Evolutionary conservation across 1,140 invertebrate species (phyloP).

Genomic region (Zeugodacus cucurbitae): DNA sequence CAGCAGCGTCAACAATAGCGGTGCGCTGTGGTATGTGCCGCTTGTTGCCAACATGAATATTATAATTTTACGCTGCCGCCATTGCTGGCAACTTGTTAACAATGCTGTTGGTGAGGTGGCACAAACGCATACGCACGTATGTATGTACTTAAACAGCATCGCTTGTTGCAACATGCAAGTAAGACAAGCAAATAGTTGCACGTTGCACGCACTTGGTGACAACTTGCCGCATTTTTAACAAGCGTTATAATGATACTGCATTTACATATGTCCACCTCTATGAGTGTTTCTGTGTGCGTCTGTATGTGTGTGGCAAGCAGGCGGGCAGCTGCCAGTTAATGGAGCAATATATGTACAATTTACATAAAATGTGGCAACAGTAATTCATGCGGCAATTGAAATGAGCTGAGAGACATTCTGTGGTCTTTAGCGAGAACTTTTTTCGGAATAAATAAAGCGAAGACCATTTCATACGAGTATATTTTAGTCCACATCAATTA

Average conservation of each 20-base stretch:
- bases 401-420: not conserved
- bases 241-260: not conserved
- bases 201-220: conserved; percentile 14
- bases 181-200: conserved; percentile 6
- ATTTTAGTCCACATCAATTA: too few relatives aligned
- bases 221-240: conserved; percentile 31
- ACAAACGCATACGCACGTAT: not conserved
- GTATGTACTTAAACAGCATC: not conserved
- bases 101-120: not conserved
- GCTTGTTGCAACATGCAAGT: not conserved
- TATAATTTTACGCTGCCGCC: conserved; percentile 12
- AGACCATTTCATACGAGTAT: too few relatives aligned
- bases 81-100: not conserved
- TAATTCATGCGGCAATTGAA: not conserved
- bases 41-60: conserved; percentile 25
- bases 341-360: conserved; percentile 4
- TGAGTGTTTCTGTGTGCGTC: not conserved
- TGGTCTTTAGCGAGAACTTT: too few relatives aligned
- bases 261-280: not conserved
- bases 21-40: not conserved
- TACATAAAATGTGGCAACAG: conserved; percentile 15
- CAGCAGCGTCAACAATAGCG: not conserved
- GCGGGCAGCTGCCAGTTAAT: not conserved
- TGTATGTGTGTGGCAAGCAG: not conserved
- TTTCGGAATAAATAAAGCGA: too few relatives aligned